Percentiles rank a stretch among this genome's conserved stretches.
phyloP scores from a whole-genome alignment of 2,113 vertebrate genomes.

The Ameiurus melas region DNA sequence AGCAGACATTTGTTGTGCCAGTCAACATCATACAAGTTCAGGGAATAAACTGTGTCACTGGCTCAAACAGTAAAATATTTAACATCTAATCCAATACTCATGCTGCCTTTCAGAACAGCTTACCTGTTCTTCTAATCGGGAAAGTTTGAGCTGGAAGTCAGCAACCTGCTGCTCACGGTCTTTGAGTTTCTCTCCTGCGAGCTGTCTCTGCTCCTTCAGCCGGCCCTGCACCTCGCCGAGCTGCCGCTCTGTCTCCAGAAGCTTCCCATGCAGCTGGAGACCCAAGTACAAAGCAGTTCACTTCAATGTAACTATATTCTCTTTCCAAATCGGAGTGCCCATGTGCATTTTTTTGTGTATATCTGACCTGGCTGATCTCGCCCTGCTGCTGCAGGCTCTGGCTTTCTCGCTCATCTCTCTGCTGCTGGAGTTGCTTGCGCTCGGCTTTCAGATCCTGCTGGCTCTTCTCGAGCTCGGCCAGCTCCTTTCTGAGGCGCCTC shows the following conservation, averaged over 20 bases:
- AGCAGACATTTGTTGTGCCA: neutral
- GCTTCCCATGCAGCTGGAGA: constrained; percentile 86
- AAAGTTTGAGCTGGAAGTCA: constrained; percentile 91
- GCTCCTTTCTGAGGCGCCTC: constrained; percentile 82
- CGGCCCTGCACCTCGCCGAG: constrained; percentile 93
- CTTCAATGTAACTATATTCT: neutral
- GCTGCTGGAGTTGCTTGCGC: constrained; percentile 91
- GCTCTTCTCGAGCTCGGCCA: constrained; percentile 83
- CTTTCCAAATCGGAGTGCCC: neutral
- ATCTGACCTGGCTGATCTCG: constrained; percentile 88
- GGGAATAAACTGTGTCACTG: neutral
- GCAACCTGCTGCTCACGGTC: constrained; percentile 94
- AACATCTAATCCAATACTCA: neutral
- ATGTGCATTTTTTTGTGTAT: neutral
- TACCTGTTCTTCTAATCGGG: constrained; percentile 92
- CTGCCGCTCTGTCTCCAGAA: constrained; percentile 92
- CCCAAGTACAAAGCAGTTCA: neutral
- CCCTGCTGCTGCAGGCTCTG: constrained; percentile 86
- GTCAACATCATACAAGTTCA: neutral
- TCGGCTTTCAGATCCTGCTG: constrained; percentile 89
- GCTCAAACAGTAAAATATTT: neutral
- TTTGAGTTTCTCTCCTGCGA: constrained; percentile 95
- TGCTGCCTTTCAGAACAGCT: neutral
- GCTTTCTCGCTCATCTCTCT: constrained; percentile 90
- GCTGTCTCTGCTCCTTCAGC: constrained; percentile 95